Percentiles rank a stretch among this genome's conserved stretches.
Evolutionary conservation across 2,888 invertebrate species (phyloP).

Genomic region (Perizoma flavofasciatum): DNA sequence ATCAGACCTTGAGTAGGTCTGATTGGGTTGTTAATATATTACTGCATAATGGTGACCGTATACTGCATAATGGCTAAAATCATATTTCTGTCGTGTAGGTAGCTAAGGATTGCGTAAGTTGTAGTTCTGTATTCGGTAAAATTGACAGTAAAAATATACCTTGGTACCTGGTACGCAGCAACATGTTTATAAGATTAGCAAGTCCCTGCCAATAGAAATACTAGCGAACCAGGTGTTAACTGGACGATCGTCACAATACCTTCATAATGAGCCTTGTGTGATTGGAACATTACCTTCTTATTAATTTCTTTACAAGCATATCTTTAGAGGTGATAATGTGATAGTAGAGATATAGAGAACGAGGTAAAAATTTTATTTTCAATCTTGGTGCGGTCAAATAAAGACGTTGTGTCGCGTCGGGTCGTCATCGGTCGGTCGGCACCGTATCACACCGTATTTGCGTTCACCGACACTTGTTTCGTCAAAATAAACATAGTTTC

Average conservation of each 20-base stretch:
- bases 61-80: too few species aligned
- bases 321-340: slow-evolving; percentile 28
- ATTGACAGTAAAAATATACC: slow-evolving; percentile 36
- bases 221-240: slow-evolving; percentile 44
- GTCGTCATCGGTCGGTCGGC: slow-evolving; percentile 1
- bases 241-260: slow-evolving; percentile 38
- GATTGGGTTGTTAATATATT: too few species aligned
- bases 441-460: slow-evolving; percentile 5
- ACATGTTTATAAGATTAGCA: slow-evolving; percentile 48
- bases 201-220: slow-evolving; percentile 35
- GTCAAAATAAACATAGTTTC: slow-evolving; percentile 19
- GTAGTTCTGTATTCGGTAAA: slow-evolving; percentile 23
- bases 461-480: slow-evolving; percentile 24
- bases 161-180: slow-evolving; percentile 22
- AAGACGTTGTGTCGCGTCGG: slow-evolving; percentile 17
- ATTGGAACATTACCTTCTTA: slow-evolving; percentile 23
- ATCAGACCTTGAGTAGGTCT: too few species aligned
- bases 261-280: slow-evolving; percentile 31
- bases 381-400: slow-evolving; percentile 30
- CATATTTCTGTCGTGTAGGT: background rate
- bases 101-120: slow-evolving; percentile 2
- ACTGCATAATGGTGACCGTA: too few species aligned
- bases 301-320: slow-evolving; percentile 35
- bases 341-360: slow-evolving; percentile 18
- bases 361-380: slow-evolving; percentile 27